Evolutionary conservation across 1,140 invertebrate genomes (phyloP).

Genomic region (Gryllus bimaculatus): DNA sequence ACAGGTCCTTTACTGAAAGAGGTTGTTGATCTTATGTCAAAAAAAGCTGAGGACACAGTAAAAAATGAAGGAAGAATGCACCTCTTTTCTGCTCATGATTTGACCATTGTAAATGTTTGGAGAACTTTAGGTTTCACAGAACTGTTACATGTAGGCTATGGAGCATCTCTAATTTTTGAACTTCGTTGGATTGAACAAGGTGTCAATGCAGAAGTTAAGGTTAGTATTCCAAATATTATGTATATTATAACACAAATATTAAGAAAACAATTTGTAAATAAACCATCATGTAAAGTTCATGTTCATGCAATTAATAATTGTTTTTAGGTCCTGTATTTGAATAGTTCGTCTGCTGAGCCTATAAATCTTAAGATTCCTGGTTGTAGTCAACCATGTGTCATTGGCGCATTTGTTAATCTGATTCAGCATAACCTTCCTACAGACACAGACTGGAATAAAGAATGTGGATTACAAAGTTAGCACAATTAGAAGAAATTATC

Average conservation of each 20-base stretch:
- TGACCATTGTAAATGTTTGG: slow-evolving; percentile 59
- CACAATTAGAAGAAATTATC: no score
- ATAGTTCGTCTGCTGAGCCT: background rate
- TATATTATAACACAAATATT: background rate
- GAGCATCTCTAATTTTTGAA: slow-evolving; percentile 56
- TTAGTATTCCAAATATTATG: background rate
- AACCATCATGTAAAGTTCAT: no score
- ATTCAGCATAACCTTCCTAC: background rate
- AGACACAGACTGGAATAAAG: background rate
- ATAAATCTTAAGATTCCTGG: background rate
- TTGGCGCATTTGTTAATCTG: background rate
- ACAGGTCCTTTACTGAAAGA: slow-evolving; percentile 36
- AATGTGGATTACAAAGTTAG: background rate
- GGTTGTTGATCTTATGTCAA: slow-evolving; percentile 34
- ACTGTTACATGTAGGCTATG: slow-evolving; percentile 55
- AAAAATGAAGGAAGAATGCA: slow-evolving; percentile 39
- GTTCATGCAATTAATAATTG: no score
- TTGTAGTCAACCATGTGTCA: background rate
- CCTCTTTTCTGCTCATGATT: slow-evolving; percentile 62
- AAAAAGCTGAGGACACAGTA: slow-evolving; percentile 28
- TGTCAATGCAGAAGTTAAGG: background rate
- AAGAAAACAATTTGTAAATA: background rate
- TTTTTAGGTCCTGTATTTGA: background rate
- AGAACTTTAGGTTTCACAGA: slow-evolving; percentile 54
- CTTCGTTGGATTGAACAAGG: slow-evolving; percentile 29